Evolutionary conservation across 2,888 invertebrate species (phyloP).

Genomic region (Xylota segnis): DNA sequence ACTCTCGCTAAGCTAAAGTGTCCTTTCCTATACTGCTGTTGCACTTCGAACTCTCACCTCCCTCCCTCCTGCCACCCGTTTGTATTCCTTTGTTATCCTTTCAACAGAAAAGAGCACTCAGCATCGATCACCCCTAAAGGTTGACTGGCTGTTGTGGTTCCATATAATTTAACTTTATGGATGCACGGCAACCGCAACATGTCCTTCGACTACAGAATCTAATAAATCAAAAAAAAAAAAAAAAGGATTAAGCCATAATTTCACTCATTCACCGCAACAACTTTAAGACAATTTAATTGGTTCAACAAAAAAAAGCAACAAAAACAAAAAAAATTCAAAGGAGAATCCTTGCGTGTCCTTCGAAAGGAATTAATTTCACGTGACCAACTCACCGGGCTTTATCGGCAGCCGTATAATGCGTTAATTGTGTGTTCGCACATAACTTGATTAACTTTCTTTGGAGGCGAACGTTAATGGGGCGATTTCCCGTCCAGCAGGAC

Average conservation of each 20-base stretch:
- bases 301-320: neutral
- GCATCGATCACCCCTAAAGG: constrained; percentile 51
- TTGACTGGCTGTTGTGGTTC: constrained; percentile 9
- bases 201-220: constrained; percentile 9
- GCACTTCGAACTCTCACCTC: constrained; percentile 12
- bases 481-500: neutral
- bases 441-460: constrained; percentile 41
- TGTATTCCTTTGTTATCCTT: constrained; percentile 51
- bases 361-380: constrained; percentile 28
- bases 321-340: neutral
- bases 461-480: neutral
- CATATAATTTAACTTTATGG: neutral
- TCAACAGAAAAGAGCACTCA: constrained; percentile 63
- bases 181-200: constrained; percentile 1
- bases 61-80: neutral
- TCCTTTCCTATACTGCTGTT: constrained; percentile 38
- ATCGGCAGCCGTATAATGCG: constrained; percentile 38
- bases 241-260: neutral
- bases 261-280: neutral
- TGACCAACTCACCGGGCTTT: constrained; percentile 45
- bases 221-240: constrained; percentile 19
- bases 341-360: constrained; percentile 36
- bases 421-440: constrained; percentile 58
- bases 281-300: constrained; percentile 18
- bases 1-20: constrained; percentile 38